Base-by-base conservation (phyloP, 2,888 invertebrate genomes). In the Morpho deidamia region DNA sequence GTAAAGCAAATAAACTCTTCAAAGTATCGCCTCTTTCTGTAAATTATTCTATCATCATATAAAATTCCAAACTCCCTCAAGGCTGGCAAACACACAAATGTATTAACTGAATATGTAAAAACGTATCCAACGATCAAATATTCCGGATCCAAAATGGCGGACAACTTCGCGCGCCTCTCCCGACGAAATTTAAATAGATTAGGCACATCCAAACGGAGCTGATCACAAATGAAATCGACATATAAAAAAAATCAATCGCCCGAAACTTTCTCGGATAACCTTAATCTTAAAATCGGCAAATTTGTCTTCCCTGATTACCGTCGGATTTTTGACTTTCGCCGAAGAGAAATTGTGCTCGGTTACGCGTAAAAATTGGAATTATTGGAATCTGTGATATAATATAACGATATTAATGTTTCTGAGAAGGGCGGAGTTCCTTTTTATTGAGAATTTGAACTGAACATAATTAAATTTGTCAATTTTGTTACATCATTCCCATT, bases 201-300 rank as follows among this genome's bases (percentile, higher is more conserved):
- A 46, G 46, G 35, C 10, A 46, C 42, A 52, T 52, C 14, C 41
- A 52, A 46, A 46, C 46, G 32, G 1, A 23, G n/a, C 32, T 14
- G 38, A 38, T 46, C 46, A 39, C 23, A 38, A 46, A 39, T 46
- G 39, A 39, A 46, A 39, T 39, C 46, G 38, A 38, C 46, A 52
- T 52, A 48, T 48, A 53, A 54, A 54, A 54, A 55, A 56, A 56
- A 51, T 53, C 53, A 56, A 57, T 54, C 57, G 51, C 23, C 34
- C 41, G 37, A 51, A 54, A 51, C 54, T 54, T 40, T 33, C 54
- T 40, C 43, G 57, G 54, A 51, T 57, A 57, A 54, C 54, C 51
- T 47, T 48, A 57, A 57, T 57, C 57, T 48, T 39, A 44, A 51
- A 57, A 57, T 57, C 57, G 44, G 40, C 34, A 48, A 57, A 57